Evolutionary conservation across 2,888 invertebrate genomes (phyloP).

Genomic region (Drosophila basisetae): DNA sequence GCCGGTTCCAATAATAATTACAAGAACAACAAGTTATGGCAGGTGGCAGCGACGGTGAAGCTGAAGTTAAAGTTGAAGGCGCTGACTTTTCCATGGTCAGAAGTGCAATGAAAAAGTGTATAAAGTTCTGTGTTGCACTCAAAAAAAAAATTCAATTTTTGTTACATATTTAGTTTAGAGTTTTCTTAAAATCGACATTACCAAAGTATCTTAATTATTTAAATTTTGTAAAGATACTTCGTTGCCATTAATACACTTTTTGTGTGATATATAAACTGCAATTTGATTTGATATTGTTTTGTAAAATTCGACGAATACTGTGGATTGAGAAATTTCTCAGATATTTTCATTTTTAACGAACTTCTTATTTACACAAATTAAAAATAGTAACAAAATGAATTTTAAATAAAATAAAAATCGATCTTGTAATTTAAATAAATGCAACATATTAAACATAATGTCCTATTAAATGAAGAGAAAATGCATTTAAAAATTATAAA

Average conservation of each 20-base stretch:
- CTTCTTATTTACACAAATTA: not conserved
- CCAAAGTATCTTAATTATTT: not conserved
- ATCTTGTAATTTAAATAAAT: not conserved
- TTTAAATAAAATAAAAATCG: not conserved
- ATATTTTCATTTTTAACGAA: not conserved
- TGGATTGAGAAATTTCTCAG: not conserved
- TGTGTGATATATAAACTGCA: not conserved
- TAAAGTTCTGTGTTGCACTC: constrained; percentile 9
- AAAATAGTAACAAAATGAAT: rapidly evolving
- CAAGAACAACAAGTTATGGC: constrained; percentile 69
- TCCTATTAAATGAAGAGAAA: not conserved
- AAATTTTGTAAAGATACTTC: not conserved
- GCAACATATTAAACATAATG: not conserved
- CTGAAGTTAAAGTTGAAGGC: constrained; percentile 2
- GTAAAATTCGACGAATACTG: not conserved
- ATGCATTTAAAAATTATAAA: not conserved
- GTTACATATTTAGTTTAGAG: not conserved
- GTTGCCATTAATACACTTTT: not conserved
- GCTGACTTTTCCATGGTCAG: constrained; percentile 14
- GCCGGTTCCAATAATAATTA: constrained; percentile 70
- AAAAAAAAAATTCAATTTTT: not conserved
- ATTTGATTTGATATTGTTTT: not conserved
- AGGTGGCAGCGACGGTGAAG: constrained; percentile 47
- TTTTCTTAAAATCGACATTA: not conserved
- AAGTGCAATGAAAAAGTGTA: constrained; percentile 46